phyloP scores from a whole-genome alignment of 2,797 vertebrate species.

The Strix occidentalis region DNA sequence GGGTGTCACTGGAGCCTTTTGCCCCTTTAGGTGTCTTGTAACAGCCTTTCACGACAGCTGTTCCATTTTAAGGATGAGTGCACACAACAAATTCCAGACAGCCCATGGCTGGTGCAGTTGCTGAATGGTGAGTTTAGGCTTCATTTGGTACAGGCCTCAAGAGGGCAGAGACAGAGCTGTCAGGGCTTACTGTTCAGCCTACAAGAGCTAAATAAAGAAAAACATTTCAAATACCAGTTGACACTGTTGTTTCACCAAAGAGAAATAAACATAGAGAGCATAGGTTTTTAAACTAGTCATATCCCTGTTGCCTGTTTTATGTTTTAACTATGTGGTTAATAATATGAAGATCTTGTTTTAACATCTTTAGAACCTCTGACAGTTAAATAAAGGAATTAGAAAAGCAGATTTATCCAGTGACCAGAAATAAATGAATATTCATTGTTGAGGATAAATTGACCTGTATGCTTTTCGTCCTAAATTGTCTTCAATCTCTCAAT shows the following conservation, averaged over 20 bases:
- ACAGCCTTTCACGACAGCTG: conserved; percentile 74
- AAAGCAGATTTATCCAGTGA: conserved; percentile 22
- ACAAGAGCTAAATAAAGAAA: conserved; percentile 70
- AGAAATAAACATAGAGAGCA: conserved; percentile 19
- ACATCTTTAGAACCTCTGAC: neutral
- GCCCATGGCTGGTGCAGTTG: conserved; percentile 61
- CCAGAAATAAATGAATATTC: conserved; percentile 45
- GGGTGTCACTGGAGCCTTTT: conserved; percentile 53
- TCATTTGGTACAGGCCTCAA: conserved; percentile 62
- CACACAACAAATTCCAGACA: conserved; percentile 78
- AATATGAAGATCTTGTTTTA: neutral
- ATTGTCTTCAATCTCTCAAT: neutral
- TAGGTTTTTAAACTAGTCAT: neutral
- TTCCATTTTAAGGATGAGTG: conserved; percentile 73
- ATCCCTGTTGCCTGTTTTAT: neutral
- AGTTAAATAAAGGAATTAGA: conserved; percentile 12
- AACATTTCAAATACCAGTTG: conserved; percentile 60
- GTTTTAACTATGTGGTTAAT: neutral
- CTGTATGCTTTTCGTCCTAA: conserved; percentile 24
- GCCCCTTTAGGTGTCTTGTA: conserved; percentile 69
- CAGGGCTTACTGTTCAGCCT: conserved; percentile 68
- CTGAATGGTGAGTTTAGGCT: conserved; percentile 73
- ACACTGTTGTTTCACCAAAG: conserved; percentile 27
- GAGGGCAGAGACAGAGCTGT: conserved; percentile 63
- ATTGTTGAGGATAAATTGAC: conserved; percentile 32